phyloP scores from a whole-genome alignment of 2,113 vertebrate species.

The Melospiza georgiana region DNA sequence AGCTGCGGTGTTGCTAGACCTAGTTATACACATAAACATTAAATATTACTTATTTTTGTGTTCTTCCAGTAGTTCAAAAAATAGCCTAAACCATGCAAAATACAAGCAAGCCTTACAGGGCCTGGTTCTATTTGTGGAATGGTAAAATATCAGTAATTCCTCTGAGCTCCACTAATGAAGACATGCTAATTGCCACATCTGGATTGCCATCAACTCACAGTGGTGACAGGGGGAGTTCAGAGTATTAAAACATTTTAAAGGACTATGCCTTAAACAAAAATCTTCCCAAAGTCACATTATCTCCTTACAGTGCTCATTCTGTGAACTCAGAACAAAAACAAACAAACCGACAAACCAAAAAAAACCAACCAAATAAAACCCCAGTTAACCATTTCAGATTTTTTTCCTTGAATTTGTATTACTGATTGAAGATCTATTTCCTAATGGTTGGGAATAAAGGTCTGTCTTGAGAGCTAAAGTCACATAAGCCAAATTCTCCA shows the following conservation, averaged over 20 bases:
- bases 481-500: background rate
- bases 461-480: background rate
- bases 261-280: background rate
- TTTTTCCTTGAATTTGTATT: background rate
- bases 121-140: conserved; percentile 9
- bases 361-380: background rate
- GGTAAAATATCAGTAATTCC: background rate
- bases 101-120: background rate
- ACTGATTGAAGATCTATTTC: background rate
- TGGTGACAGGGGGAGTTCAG: background rate
- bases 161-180: background rate
- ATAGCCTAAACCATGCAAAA: conserved; percentile 10
- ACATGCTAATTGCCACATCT: background rate
- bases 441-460: background rate
- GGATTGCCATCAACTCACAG: background rate
- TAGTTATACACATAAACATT: background rate
- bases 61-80: conserved; percentile 24
- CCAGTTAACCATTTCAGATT: background rate
- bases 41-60: background rate
- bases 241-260: background rate
- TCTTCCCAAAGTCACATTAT: background rate
- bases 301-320: background rate
- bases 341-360: background rate
- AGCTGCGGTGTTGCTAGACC: background rate
- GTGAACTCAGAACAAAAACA: background rate